Conservation (phyloP, 64 coral and sea anemone species). For the Actinia equina region DNA sequence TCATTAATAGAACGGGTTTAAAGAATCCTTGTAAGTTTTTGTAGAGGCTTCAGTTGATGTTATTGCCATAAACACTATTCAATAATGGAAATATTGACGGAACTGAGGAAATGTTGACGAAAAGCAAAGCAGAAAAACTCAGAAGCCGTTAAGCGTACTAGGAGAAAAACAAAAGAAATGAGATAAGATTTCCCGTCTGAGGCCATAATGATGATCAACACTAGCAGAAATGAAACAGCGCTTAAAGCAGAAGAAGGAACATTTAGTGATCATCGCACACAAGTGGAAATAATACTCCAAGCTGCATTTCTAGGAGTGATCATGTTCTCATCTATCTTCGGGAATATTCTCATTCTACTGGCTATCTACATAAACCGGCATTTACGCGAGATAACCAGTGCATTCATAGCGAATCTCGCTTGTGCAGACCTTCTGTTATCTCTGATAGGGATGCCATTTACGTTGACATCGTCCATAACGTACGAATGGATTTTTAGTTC, state of each 20-base stretch:
- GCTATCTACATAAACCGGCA: constrained; percentile 64
- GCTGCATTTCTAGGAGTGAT: constrained; percentile 55
- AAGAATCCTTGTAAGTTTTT: background rate
- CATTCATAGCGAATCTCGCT: constrained; percentile 80
- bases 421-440: constrained; percentile 73
- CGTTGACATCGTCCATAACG: constrained; percentile 62
- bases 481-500: constrained; percentile 65
- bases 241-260: background rate
- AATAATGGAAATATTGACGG: no score
- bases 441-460: constrained; percentile 84
- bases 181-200: no score
- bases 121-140: background rate
- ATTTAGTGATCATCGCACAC: background rate
- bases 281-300: constrained; percentile 29
- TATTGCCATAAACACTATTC: background rate
- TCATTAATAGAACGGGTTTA: background rate
- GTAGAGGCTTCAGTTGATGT: background rate
- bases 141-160: no score
- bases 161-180: no score
- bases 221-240: background rate
- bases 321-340: constrained; percentile 71
- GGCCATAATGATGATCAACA: no score
- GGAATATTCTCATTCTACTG: constrained; percentile 70
- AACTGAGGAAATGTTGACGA: background rate
- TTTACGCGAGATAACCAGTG: constrained; percentile 59